Evolutionary conservation across 92 coral and sea anemone species (phyloP).

Genomic region (Diadumene lineata): DNA sequence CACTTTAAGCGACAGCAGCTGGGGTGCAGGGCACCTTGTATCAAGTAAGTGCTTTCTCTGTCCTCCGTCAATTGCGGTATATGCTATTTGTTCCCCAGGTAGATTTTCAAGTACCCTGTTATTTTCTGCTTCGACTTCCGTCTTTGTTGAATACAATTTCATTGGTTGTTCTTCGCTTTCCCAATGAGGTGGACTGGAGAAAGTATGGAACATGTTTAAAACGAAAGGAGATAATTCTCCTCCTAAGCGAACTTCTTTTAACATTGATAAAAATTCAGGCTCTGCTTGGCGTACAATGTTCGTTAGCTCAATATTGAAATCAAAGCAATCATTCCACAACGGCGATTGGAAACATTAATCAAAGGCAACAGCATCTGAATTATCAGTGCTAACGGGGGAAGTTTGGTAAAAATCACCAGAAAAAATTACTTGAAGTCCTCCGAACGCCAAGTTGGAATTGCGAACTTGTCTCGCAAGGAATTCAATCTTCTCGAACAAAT

Average conservation of each 20-base stretch:
- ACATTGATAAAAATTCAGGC: not conserved
- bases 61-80: too few relatives aligned
- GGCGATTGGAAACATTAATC: slow-evolving; percentile 38
- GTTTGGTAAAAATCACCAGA: not conserved
- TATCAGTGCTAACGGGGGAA: too few relatives aligned
- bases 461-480: slow-evolving; percentile 19
- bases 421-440: not conserved
- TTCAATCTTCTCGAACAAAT: slow-evolving; percentile 27
- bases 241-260: not conserved
- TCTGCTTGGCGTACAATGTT: slow-evolving; percentile 28
- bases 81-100: too few relatives aligned
- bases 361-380: not conserved
- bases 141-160: too few relatives aligned
- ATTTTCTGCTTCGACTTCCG: too few relatives aligned
- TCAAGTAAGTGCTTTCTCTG: too few relatives aligned
- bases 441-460: not conserved
- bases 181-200: not conserved
- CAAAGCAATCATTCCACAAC: slow-evolving; percentile 37
- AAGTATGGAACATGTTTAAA: not conserved
- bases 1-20: not conserved
- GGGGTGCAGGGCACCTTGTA: slow-evolving; percentile 6
- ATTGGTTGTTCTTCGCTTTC: not conserved
- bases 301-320: slow-evolving; percentile 9
- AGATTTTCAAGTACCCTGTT: too few relatives aligned
- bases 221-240: slow-evolving; percentile 3